Evolutionary conservation across 2,113 vertebrate genomes (phyloP).

Genomic region (Apteryx owenii): DNA sequence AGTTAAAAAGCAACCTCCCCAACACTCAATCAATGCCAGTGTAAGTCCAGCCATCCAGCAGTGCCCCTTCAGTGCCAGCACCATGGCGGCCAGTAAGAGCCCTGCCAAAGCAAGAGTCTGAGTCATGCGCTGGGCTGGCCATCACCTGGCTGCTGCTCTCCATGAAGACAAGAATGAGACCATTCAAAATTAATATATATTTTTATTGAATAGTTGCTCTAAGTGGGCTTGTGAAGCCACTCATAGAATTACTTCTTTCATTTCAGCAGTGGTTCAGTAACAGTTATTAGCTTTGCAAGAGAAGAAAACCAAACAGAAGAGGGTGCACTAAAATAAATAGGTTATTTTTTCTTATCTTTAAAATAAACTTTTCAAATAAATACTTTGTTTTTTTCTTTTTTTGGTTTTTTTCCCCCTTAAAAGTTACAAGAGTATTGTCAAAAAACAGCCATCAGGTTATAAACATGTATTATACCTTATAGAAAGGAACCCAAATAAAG

Average conservation of each 20-base stretch:
- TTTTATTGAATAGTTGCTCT: constrained; percentile 76
- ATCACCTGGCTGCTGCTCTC: neutral
- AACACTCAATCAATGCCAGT: neutral
- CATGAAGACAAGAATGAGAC: neutral
- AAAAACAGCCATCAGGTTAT: constrained; percentile 43
- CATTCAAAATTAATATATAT: constrained; percentile 71
- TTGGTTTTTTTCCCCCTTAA: neutral
- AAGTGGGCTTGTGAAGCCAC: constrained; percentile 61
- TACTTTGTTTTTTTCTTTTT: constrained; percentile 36
- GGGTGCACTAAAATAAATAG: constrained; percentile 75
- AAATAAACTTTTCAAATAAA: constrained; percentile 79
- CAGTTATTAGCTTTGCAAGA: constrained; percentile 65
- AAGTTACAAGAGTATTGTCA: constrained; percentile 61
- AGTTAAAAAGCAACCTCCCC: neutral
- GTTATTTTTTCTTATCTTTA: constrained; percentile 58
- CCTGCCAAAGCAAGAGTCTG: neutral
- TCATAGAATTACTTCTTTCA: constrained; percentile 61
- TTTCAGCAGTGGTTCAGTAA: constrained; percentile 70
- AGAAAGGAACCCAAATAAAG: constrained; percentile 2
- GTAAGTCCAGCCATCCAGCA: neutral
- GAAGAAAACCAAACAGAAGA: constrained; percentile 52
- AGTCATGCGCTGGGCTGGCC: rapidly evolving
- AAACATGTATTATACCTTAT: constrained; percentile 54
- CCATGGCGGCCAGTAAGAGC: neutral
- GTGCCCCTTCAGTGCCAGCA: neutral